These are phyloP conservation scores for Chrosomus eos DNA, from an alignment of 2,797 vertebrate genomes.

Conservation along the genomic window DNA sequence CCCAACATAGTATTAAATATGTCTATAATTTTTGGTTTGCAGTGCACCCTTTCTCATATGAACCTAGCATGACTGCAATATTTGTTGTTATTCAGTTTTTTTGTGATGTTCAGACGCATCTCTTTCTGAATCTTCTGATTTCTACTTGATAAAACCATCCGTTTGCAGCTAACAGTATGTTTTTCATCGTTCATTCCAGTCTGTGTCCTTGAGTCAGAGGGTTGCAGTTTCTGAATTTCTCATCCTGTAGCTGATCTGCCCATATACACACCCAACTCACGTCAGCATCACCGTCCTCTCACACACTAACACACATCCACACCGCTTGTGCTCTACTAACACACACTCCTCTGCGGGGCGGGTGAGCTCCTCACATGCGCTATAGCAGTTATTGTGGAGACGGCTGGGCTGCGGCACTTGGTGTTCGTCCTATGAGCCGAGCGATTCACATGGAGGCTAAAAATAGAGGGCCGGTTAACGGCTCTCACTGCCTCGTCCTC, in stretches of 20 bases:
- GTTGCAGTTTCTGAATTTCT: background rate
- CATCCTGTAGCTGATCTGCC: background rate
- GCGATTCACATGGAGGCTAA: conserved; percentile 63
- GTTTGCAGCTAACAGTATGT: background rate
- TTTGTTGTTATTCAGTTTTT: background rate
- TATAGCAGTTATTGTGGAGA: conserved; percentile 77
- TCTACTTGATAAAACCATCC: background rate
- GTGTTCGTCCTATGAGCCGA: background rate
- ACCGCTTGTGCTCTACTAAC: conserved; percentile 55
- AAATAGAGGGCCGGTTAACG: conserved; percentile 71
- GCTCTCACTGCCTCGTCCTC: conserved; percentile 56
- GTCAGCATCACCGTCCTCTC: conserved; percentile 55
- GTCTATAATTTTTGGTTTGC: background rate
- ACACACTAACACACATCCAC: conserved; percentile 62
- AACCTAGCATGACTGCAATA: background rate
- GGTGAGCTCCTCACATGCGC: conserved; percentile 72
- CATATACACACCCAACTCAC: background rate
- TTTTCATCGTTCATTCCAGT: background rate
- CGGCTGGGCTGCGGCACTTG: conserved; percentile 47
- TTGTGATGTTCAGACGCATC: background rate
- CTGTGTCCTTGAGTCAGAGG: background rate
- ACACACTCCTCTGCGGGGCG: conserved; percentile 66
- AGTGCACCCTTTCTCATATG: background rate
- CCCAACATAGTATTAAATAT: background rate
- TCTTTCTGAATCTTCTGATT: background rate